Base-by-base conservation (phyloP, 1,140 invertebrate species). In the Lepidurus arcticus region DNA sequence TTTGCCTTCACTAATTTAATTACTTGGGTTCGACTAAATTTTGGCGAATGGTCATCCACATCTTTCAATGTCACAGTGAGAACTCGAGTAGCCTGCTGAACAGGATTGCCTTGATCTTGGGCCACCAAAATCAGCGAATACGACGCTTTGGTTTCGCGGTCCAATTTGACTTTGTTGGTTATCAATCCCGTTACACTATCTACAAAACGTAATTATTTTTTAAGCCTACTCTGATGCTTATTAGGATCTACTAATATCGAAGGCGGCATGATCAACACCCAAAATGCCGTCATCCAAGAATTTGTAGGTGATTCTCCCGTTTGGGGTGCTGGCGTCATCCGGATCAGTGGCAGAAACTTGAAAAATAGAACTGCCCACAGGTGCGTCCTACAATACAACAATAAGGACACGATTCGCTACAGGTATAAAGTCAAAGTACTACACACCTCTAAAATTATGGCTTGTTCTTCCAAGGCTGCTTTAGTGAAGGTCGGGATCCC, bases 291-390 rank as follows among this genome's bases (percentile, higher is more conserved):
- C 90, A 78, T 91, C 89, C 26, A 93, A 84, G 80, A 94, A 91
- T 75, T 88, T 91, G 81, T 92, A 94, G 1, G 86, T 87, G 0
- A 94, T 87, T 74, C 88, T 91, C 3, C 92, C 92, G 42, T 92
- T 92, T 0, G 91, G 89, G 7, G 90, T 88, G 47, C 88, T 90
- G 0, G 91, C 90, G 82, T 93, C 91, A 81, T 94, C 92, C 0
- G 92, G 92, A 85, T 94, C 93, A 10, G 89, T 90, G 0, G 92
- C 93, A 1, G 90, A 87, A 0, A 92, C 91, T 87, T 92, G 90
- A 81, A 92, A 92, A 0, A 94, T 92, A 0, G 89, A 88, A 3
- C 92, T 90, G 0, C 92, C 92, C 26, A 91, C 86, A 0, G 90
- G 89, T 4, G 92, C 90, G 81, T 93, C 92, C 88, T 91, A 83